Conservation (phyloP, 2,797 vertebrate species). For the Nyctalus aviator region DNA sequence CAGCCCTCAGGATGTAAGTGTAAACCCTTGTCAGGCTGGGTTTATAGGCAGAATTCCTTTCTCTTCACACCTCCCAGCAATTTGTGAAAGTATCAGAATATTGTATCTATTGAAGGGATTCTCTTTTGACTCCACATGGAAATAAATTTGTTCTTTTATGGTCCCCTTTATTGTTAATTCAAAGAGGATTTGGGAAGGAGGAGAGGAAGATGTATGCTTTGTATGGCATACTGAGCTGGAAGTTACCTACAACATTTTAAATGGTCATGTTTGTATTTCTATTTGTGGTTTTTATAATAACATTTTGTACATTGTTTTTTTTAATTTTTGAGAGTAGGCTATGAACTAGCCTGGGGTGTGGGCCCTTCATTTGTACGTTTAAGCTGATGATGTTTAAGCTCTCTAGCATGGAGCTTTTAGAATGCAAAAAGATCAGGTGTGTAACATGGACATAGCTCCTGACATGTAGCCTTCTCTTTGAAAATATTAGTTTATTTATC, state of each 20-base stretch:
- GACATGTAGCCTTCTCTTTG: neutral
- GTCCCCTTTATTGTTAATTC: conserved; percentile 6
- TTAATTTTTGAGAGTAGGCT: conserved; percentile 26
- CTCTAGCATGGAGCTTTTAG: neutral
- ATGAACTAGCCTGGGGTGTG: neutral
- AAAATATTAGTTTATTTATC: conserved; percentile 39
- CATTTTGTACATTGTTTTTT: neutral
- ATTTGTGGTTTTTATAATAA: conserved; percentile 36
- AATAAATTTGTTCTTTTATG: neutral
- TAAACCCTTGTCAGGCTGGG: neutral
- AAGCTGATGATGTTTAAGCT: neutral
- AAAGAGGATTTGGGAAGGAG: neutral
- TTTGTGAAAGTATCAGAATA: neutral
- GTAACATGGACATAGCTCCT: no score
- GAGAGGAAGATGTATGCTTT: neutral
- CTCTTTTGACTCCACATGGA: neutral
- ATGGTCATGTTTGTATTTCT: neutral
- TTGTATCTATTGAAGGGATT: neutral
- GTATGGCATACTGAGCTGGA: neutral
- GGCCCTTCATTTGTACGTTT: neutral
- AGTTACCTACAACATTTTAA: neutral
- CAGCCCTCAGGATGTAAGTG: neutral
- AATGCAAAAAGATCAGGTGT: neutral
- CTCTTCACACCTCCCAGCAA: neutral
- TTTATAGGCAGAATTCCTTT: conserved; percentile 33